Conservation (phyloP, 2,113 vertebrate genomes). For the Alligator sinensis region DNA sequence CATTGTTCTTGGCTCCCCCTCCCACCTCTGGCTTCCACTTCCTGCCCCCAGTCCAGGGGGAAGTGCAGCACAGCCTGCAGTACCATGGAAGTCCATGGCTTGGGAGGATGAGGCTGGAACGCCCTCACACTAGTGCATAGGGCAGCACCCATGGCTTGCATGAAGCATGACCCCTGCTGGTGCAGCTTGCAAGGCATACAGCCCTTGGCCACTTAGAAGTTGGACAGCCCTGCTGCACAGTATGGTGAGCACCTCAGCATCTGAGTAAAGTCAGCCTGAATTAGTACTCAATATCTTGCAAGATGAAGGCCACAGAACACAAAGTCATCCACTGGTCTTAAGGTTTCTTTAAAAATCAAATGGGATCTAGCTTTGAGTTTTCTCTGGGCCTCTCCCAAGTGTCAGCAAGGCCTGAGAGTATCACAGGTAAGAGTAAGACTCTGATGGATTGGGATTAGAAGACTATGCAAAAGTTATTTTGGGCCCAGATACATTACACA, state of each 20-base stretch:
- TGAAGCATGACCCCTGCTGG: no score
- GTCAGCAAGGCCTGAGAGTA: neutral
- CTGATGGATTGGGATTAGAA: no score
- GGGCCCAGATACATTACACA: neutral
- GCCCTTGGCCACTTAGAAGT: no score
- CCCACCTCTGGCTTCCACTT: no score
- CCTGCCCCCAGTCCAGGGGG: no score
- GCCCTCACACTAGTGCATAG: no score
- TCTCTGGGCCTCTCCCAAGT: neutral
- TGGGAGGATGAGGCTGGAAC: no score
- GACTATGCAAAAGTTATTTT: neutral
- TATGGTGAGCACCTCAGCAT: neutral
- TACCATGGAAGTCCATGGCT: no score
- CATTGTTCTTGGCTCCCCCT: no score
- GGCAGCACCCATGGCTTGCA: no score
- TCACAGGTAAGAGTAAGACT: neutral
- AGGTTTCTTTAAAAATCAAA: neutral
- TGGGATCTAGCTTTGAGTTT: rapidly evolving
- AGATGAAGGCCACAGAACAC: neutral
- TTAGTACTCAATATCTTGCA: neutral
- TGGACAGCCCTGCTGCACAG: neutral
- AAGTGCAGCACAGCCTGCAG: no score
- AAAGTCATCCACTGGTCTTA: neutral
- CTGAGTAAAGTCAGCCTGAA: neutral
- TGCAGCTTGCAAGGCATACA: no score